Base-by-base conservation (phyloP, 2,888 invertebrate species). In the Zonitis immaculata region DNA sequence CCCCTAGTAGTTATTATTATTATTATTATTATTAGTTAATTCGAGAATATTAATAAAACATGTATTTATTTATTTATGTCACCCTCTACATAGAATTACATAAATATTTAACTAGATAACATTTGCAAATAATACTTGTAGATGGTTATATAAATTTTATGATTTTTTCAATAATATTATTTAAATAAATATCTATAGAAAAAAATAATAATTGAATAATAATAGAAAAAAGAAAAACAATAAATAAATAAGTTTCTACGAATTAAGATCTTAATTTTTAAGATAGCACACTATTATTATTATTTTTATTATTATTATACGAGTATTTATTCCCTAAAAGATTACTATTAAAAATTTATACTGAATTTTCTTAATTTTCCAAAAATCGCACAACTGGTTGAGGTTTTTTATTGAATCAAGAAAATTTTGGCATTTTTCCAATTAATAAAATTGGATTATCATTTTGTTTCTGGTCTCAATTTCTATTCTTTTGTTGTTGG, bases 401-500 rank as follows among this genome's bases (percentile, higher is more conserved):
- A n/a, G n/a, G 14, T 14, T 32, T 32, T 14, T 32, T 26, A 6
- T 47, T 55, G 53, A 47, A 61, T 14, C 7, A 32, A 32, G 6
- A 12, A 32, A 16, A 16, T 32, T 14, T 32, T 32, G 32, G 32
- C 7, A 32, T 32, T 14, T 14, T n/a, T n/a, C n/a, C n/a, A n/a
- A n/a, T n/a, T n/a, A n/a, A n/a, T n/a, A n/a, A n/a, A n/a, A n/a
- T n/a, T n/a, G n/a, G n/a, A n/a, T n/a, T n/a, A n/a, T n/a, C n/a
- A n/a, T n/a, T n/a, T n/a, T n/a, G 2, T 1, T 28, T 5, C 14
- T 14, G 6, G n/a, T n/a, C n/a, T 32, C n/a, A 32, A 12, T 52
- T 52, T 35, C 39, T 16, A 43, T 62, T 57, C 56, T 60, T 63
- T 35, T 69, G 68, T 49, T 71, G 71, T n/a, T n/a, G n/a, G n/a